These are phyloP conservation scores for Tretioscincus oriximinensis DNA, from an alignment of 2,113 vertebrate genomes.

Conservation along the genomic window DNA sequence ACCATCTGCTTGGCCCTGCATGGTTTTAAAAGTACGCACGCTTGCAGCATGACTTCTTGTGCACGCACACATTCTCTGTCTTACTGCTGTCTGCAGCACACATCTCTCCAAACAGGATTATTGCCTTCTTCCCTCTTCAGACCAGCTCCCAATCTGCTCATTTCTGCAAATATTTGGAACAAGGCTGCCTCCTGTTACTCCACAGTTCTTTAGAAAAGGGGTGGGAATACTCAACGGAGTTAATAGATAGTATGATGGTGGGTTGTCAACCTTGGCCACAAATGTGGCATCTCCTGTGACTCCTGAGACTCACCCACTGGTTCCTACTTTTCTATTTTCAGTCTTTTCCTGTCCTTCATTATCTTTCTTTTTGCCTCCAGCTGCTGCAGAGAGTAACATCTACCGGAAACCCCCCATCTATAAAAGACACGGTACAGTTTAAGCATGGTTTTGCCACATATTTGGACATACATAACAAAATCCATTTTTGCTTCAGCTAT, in stretches of 20 bases:
- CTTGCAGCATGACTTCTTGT: conserved; percentile 52
- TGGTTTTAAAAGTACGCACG: conserved; percentile 49
- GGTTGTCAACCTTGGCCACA: conserved; percentile 21
- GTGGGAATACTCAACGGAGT: not conserved
- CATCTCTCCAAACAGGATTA: conserved; percentile 1
- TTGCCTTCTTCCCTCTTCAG: not conserved
- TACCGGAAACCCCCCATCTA: conserved; percentile 99
- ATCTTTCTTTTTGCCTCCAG: conserved; percentile 77
- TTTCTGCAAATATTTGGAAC: not conserved
- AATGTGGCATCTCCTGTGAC: conserved; percentile 45
- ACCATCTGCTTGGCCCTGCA: conserved; percentile 25
- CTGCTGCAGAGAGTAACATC: conserved; percentile 94
- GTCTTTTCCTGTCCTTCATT: conserved; percentile 39
- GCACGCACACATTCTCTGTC: not conserved
- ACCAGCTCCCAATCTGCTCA: conserved; percentile 2
- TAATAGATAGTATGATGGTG: not conserved
- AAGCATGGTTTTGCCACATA: conserved; percentile 53
- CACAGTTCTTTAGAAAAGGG: not conserved
- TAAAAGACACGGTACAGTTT: conserved; percentile 88
- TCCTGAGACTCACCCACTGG: conserved; percentile 39
- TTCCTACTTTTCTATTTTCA: conserved; percentile 42
- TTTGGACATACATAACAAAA: not conserved
- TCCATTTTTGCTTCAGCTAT: not conserved
- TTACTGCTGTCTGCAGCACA: conserved; percentile 16
- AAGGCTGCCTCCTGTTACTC: conserved; percentile 11